Base-by-base conservation (phyloP, 2,888 invertebrate species). In the Erebia ligea region DNA sequence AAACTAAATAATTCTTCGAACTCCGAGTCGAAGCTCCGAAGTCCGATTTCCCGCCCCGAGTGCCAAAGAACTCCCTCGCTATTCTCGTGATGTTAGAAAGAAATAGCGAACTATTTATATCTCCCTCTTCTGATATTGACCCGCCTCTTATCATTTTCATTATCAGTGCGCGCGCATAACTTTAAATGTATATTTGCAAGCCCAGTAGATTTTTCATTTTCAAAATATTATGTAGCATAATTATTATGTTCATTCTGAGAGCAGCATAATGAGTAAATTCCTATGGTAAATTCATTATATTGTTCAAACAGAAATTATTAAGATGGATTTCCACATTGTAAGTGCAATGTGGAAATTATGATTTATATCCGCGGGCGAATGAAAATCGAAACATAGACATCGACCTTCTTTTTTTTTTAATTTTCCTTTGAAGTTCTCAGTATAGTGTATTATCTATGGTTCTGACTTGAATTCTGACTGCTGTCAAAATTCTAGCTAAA, bases 71-170 rank as follows among this genome's bases (percentile, higher is more conserved):
- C 40, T 42, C 45, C 10, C 25, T 67, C 67, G 59, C 48, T 61
- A 61, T 50, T 61, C 19, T 68, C 65, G 54, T 64, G 42, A 66
- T 74, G 76, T 70, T 9, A 40, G 77, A 84, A 75, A 70, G 82
- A 80, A 82, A 84, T 61, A 82, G 80, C 78, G 70, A 77, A 80
- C 86, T 81, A 1, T 74, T 79, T 67, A 52, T 75, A 58, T 88
- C 87, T 84, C 84, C 81, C 34, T 87, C 81, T 64, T 74, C 75
- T 75, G 71, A 75, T 90, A 90, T 90, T 86, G 90, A 90, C 84
- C 87, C 81, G 81, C 82, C 83, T 81, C 81, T 80, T 85, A 84
- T 84, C 85, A 82, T 81, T 82, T 76, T 74, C 71, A 64, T 68
- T 78, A 80, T 74, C 74, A 80, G 77, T 85, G 85, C 86, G 86